phyloP scores from a whole-genome alignment of 2,888 invertebrate genomes.

The Nasonia oneida region DNA sequence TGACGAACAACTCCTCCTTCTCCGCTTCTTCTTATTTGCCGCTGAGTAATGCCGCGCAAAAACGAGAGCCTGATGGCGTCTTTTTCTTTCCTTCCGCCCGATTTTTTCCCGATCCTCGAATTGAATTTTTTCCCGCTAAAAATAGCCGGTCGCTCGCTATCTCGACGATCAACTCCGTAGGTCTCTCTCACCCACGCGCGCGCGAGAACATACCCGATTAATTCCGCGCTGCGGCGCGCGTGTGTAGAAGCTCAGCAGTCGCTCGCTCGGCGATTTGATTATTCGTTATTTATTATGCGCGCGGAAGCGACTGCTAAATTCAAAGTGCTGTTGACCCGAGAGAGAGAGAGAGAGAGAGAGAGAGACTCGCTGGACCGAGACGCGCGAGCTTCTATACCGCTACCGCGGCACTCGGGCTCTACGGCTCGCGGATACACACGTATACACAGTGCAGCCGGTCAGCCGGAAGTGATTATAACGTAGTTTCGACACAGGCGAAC shows the following conservation, averaged over 20 bases:
- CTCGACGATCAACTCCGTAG: background rate
- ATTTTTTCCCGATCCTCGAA: too few species aligned
- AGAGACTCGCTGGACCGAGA: constrained; percentile 51
- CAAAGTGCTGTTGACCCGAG: constrained; percentile 57
- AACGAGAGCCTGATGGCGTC: background rate
- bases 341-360: too few species aligned
- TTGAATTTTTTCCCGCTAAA: too few species aligned
- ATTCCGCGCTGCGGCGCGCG: background rate
- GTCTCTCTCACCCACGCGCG: background rate
- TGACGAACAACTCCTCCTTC: constrained; percentile 61
- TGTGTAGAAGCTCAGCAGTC: background rate
- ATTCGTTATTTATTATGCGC: constrained; percentile 53
- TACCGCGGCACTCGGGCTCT: background rate
- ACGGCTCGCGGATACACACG: background rate
- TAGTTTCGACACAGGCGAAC: constrained; percentile 42
- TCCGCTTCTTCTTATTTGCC: constrained; percentile 42
- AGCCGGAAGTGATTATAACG: constrained; percentile 57
- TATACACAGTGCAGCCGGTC: background rate
- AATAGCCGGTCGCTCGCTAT: background rate
- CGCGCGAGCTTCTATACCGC: constrained; percentile 26
- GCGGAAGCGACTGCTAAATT: constrained; percentile 29
- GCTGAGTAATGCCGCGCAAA: constrained; percentile 12
- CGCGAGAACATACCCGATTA: background rate
- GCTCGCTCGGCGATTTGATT: constrained; percentile 30
- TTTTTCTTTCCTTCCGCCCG: too few species aligned